Conservation (phyloP, 2,113 vertebrate species). For the Dolichallabes microphthalmus region DNA sequence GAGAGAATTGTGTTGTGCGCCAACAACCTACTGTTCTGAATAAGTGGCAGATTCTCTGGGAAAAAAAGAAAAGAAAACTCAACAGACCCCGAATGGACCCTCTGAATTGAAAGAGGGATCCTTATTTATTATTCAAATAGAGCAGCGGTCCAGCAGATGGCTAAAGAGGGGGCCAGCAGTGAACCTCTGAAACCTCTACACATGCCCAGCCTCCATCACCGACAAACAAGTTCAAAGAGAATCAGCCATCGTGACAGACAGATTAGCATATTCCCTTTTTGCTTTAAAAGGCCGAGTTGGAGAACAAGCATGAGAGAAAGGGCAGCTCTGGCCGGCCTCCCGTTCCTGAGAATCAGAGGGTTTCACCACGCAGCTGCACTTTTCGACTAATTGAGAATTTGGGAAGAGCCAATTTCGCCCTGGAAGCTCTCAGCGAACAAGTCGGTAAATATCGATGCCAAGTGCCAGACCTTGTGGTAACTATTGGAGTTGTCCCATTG, state of each 20-base stretch:
- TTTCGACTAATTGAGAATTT: background rate
- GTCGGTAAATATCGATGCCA: background rate
- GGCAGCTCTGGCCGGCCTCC: background rate
- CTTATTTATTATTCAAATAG: conserved; percentile 88
- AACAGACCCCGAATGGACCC: conserved; percentile 49
- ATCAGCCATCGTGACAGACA: conserved; percentile 85
- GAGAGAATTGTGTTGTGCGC: background rate
- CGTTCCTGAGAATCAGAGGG: conserved; percentile 2
- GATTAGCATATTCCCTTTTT: conserved; percentile 93
- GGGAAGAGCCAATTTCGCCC: background rate
- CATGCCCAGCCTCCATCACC: conserved; percentile 79
- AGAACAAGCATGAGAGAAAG: conserved; percentile 26
- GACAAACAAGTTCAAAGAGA: conserved; percentile 90
- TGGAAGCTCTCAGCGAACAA: conserved; percentile 1
- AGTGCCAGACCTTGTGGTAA: background rate
- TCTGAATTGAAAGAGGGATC: conserved; percentile 50
- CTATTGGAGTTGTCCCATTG: conserved; percentile 11
- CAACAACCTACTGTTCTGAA: conserved; percentile 18
- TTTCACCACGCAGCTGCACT: background rate
- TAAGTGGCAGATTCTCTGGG: conserved; percentile 24
- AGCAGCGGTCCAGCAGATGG: conserved; percentile 88
- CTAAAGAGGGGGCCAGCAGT: conserved; percentile 76
- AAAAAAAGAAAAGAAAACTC: background rate
- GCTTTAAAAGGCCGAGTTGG: conserved; percentile 63
- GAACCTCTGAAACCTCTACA: conserved; percentile 79